A percentile compares a stretch with the other conserved stretches of the same genome.
Evolutionary conservation across 2,888 invertebrate species (phyloP).

Genomic region (Eutolmus rufibarbis): DNA sequence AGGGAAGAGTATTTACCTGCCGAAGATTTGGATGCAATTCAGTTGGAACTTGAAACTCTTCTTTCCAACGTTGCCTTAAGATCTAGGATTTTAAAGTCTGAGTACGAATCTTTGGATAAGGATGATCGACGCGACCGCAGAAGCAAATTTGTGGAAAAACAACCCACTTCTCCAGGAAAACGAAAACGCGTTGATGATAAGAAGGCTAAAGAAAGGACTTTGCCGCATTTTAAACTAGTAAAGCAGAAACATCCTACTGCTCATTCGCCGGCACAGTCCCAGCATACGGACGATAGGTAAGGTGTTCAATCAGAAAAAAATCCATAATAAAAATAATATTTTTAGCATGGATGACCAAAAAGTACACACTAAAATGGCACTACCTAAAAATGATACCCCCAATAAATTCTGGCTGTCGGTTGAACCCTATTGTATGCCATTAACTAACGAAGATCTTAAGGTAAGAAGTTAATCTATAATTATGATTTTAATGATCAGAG

Average conservation of each 20-base stretch:
- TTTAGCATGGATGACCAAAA: constrained; percentile 58
- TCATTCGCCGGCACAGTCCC: constrained; percentile 62
- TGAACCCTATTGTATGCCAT: constrained; percentile 90
- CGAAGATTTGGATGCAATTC: constrained; percentile 88
- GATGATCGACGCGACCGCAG: constrained; percentile 64
- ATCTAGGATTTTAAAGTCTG: constrained; percentile 77
- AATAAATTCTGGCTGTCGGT: constrained; percentile 96
- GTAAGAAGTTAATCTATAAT: not conserved
- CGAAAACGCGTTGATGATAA: constrained; percentile 62
- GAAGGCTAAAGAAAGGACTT: constrained; percentile 67
- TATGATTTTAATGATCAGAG: not conserved
- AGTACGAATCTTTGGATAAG: constrained; percentile 74
- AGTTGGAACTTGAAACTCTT: constrained; percentile 85
- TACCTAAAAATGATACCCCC: constrained; percentile 90
- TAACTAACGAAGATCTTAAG: constrained; percentile 78
- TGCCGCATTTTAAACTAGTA: constrained; percentile 68
- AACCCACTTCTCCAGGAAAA: constrained; percentile 54
- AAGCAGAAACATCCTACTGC: constrained; percentile 66
- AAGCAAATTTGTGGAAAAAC: constrained; percentile 42
- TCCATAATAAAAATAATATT: not conserved
- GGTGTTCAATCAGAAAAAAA: not conserved
- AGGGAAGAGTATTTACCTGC: constrained; percentile 81
- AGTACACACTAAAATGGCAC: constrained; percentile 72
- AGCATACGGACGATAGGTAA: constrained; percentile 62
- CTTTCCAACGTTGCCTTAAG: constrained; percentile 84